phyloP scores from a whole-genome alignment of 2,797 vertebrate genomes.

The Sitta carolinensis region DNA sequence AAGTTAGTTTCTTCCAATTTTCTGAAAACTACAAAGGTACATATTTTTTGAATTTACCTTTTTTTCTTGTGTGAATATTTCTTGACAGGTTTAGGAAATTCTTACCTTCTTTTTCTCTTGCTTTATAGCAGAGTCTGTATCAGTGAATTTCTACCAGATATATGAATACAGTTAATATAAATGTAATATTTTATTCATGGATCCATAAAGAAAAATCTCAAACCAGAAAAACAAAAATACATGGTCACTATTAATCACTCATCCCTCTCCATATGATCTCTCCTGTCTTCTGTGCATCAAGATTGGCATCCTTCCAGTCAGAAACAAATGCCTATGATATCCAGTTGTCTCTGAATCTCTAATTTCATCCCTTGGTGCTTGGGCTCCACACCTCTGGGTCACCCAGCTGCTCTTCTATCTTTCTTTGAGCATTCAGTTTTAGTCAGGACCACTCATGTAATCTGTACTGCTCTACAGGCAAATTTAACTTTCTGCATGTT shows the following conservation, averaged over 20 bases:
- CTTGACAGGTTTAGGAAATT: constrained; percentile 42
- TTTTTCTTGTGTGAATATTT: not conserved
- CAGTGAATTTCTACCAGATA: constrained; percentile 81
- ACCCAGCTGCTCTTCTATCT: not conserved
- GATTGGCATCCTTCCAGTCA: constrained; percentile 79
- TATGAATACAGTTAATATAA: constrained; percentile 78
- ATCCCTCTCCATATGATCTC: constrained; percentile 89
- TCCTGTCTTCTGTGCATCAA: constrained; percentile 86
- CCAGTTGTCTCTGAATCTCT: not conserved
- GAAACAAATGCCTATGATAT: constrained; percentile 44
- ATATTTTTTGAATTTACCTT: not conserved
- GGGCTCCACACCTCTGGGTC: not conserved
- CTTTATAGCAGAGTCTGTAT: constrained; percentile 81
- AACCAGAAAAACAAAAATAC: constrained; percentile 65
- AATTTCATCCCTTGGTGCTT: accelerated
- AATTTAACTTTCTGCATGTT: not conserved
- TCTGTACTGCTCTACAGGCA: not conserved
- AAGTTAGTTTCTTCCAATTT: not conserved
- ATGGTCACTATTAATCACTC: constrained; percentile 90
- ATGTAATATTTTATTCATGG: constrained; percentile 95
- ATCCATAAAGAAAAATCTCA: constrained; percentile 80
- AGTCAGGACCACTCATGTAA: not conserved
- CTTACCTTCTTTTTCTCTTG: constrained; percentile 81
- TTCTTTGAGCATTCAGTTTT: not conserved
- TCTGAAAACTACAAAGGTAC: not conserved